A percentile compares a stretch with the other conserved stretches of the same genome.
Evolutionary conservation across 2,888 invertebrate genomes (phyloP).

Genomic region (Argyresthia albistria): DNA sequence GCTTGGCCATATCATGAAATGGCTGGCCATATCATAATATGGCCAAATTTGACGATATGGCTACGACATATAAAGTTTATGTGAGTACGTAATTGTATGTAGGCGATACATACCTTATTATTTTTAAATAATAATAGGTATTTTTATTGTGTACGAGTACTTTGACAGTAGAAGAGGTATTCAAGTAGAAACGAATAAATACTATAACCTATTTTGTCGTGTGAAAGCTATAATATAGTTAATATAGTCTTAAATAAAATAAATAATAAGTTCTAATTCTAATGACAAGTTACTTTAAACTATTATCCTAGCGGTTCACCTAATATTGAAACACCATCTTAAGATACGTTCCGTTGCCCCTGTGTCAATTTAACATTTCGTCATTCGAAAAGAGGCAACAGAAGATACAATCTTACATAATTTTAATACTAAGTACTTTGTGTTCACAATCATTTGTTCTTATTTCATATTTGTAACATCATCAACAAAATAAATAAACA

Average conservation of each 20-base stretch:
- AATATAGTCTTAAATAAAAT: slow-evolving; percentile 52
- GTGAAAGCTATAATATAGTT: slow-evolving; percentile 22
- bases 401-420: slow-evolving; percentile 59
- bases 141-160: neutral
- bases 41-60: too few species aligned
- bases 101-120: too few species aligned
- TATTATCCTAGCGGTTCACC: slow-evolving; percentile 63
- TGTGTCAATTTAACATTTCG: slow-evolving; percentile 22
- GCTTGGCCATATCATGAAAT: too few species aligned
- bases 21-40: too few species aligned
- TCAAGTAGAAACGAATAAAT: slow-evolving; percentile 59
- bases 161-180: slow-evolving; percentile 56
- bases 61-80: too few species aligned
- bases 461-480: neutral
- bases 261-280: slow-evolving; percentile 70
- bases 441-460: slow-evolving; percentile 26
- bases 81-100: too few species aligned
- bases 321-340: slow-evolving; percentile 50
- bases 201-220: slow-evolving; percentile 26
- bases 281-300: slow-evolving; percentile 71
- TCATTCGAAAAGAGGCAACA: slow-evolving; percentile 63
- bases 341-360: slow-evolving; percentile 64
- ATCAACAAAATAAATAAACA: neutral
- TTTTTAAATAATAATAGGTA: too few species aligned
- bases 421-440: slow-evolving; percentile 55